Evolutionary conservation across 2,113 vertebrate species (phyloP).

Genomic region (Xiphorhynchus elegans): DNA sequence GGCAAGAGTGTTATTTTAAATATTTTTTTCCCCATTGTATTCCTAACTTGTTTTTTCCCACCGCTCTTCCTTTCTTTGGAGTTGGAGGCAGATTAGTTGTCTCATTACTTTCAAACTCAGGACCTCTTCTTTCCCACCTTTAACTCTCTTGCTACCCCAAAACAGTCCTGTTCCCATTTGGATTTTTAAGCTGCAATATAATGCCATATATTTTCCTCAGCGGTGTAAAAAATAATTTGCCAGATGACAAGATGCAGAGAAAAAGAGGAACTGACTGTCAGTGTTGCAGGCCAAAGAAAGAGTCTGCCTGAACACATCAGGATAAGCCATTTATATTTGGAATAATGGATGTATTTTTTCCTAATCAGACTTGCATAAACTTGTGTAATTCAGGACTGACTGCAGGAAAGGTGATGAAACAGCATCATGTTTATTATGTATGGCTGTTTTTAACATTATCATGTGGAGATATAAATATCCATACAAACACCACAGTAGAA

Average conservation of each 20-base stretch:
- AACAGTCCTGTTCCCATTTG: not conserved
- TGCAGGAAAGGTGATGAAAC: not conserved
- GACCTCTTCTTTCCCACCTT: not conserved
- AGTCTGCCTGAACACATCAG: not conserved
- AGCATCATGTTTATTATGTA: not conserved
- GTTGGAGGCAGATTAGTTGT: not conserved
- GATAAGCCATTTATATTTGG: not conserved
- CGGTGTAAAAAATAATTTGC: not conserved
- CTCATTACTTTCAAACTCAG: not conserved
- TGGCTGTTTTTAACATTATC: not conserved
- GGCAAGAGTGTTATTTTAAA: not conserved
- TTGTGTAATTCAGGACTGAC: not conserved
- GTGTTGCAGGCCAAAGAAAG: not conserved
- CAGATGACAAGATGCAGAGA: not conserved
- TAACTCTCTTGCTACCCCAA: not conserved
- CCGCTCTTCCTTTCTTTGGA: not conserved
- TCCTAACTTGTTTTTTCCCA: not conserved
- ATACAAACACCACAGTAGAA: not conserved
- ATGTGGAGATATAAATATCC: not conserved
- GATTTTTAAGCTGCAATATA: not conserved
- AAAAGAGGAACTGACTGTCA: not conserved
- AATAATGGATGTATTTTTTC: not conserved
- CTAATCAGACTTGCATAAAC: conserved; percentile 7
- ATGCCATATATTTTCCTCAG: not conserved
- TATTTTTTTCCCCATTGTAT: not conserved